Evolutionary conservation across 2,797 vertebrate species (phyloP).

Genomic region (Scleropages formosus): DNA sequence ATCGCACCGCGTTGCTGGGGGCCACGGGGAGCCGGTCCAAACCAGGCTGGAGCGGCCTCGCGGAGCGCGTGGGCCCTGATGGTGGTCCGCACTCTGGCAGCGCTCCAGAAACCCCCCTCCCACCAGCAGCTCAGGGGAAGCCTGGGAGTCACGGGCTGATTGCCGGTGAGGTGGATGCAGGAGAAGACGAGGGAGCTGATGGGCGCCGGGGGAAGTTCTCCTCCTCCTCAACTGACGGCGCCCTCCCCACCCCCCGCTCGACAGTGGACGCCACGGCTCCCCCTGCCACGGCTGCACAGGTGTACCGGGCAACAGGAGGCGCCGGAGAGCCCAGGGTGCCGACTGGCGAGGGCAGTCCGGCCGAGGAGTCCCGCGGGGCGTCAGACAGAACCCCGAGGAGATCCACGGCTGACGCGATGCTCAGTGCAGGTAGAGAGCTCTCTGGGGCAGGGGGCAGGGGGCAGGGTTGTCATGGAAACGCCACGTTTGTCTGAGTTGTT

Average conservation of each 20-base stretch:
- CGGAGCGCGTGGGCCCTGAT: not conserved
- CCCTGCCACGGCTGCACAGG: not conserved
- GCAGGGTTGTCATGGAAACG: too few relatives aligned
- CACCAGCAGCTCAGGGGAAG: not conserved
- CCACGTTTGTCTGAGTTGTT: too few relatives aligned
- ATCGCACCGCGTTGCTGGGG: too few relatives aligned
- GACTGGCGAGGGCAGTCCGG: constrained; percentile 33
- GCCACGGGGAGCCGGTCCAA: too few relatives aligned
- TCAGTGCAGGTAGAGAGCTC: too few relatives aligned
- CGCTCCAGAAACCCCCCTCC: constrained; percentile 24
- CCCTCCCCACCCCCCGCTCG: constrained; percentile 35
- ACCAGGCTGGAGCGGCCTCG: not conserved
- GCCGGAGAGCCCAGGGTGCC: constrained; percentile 56
- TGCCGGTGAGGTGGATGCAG: not conserved
- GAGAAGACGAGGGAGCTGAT: not conserved
- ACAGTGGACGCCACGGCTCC: constrained; percentile 4
- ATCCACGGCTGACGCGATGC: constrained; percentile 31
- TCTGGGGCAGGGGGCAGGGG: too few relatives aligned
- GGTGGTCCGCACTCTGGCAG: not conserved
- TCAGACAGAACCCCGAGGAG: constrained; percentile 34
- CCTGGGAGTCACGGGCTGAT: not conserved
- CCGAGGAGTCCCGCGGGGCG: constrained; percentile 38
- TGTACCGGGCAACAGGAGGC: constrained; percentile 39
- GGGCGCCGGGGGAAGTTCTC: not conserved
- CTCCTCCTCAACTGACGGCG: not conserved